These are phyloP conservation scores for Coronaproctus castanopsis DNA, from an alignment of 2,888 invertebrate species.

Conservation along the genomic window DNA sequence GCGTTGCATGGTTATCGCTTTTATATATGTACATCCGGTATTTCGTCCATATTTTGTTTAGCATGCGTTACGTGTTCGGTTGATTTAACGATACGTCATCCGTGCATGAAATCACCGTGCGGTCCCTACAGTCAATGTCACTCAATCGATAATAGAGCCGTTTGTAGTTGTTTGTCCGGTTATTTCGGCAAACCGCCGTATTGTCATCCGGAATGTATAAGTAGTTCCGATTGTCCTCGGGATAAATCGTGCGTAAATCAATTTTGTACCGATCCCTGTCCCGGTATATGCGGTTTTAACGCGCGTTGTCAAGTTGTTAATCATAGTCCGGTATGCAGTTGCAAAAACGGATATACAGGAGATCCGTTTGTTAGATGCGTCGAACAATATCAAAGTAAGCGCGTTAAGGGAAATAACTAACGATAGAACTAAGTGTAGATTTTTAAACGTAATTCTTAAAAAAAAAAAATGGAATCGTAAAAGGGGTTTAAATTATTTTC, in stretches of 20 bases:
- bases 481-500: background rate
- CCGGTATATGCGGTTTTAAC: constrained; percentile 49
- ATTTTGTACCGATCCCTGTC: constrained; percentile 52
- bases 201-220: constrained; percentile 55
- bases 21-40: too few species aligned
- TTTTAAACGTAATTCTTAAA: background rate
- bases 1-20: too few species aligned
- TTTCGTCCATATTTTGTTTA: too few species aligned
- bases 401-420: background rate
- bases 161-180: constrained; percentile 49
- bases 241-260: constrained; percentile 53
- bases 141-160: constrained; percentile 39
- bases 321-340: constrained; percentile 56
- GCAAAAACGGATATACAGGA: constrained; percentile 43
- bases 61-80: constrained; percentile 14
- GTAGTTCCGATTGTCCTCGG: constrained; percentile 50
- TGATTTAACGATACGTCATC: constrained; percentile 16
- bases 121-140: constrained; percentile 54
- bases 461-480: background rate
- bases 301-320: constrained; percentile 52
- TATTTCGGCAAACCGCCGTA: constrained; percentile 51
- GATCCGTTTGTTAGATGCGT: constrained; percentile 54
- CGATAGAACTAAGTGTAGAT: background rate
- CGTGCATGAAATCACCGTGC: constrained; percentile 34
- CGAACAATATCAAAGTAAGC: constrained; percentile 23